Evolutionary conservation across 64 coral and sea anemone genomes (phyloP).

Genomic region (Hydrozoanthus tunicans): DNA sequence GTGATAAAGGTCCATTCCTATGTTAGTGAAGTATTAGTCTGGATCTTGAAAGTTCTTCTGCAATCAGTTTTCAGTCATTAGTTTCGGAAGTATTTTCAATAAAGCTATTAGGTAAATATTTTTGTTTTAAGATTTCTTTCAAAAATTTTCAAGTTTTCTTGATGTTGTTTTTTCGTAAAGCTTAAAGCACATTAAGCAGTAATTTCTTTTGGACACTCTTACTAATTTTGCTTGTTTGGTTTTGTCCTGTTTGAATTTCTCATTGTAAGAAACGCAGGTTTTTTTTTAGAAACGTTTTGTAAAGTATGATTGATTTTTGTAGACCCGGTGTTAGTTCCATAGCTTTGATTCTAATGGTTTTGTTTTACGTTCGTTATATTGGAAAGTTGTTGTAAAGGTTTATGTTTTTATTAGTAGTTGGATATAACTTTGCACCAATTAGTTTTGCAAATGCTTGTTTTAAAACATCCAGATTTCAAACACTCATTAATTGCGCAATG

Average conservation of each 20-base stretch:
- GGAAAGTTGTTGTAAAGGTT: constrained; percentile 15
- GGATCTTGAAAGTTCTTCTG: neutral
- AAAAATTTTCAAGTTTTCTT: constrained; percentile 9
- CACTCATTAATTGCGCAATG: neutral
- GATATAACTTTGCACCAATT: constrained; percentile 1
- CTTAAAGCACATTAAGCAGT: neutral
- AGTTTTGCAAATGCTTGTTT: constrained; percentile 8
- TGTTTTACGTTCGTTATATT: neutral
- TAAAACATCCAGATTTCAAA: constrained; percentile 14
- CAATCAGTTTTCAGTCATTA: constrained; percentile 22
- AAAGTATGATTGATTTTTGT: constrained; percentile 11
- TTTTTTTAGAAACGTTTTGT: constrained; percentile 20
- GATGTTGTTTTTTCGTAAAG: constrained; percentile 1
- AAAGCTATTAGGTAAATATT: neutral
- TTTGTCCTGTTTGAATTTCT: neutral
- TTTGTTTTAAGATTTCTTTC: constrained; percentile 21
- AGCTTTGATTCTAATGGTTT: constrained; percentile 18
- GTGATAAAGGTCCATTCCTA: neutral
- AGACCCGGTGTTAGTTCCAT: neutral
- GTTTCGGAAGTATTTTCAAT: constrained; percentile 41
- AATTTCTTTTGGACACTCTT: constrained; percentile 1
- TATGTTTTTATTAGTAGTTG: constrained; percentile 10
- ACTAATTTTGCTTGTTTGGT: neutral
- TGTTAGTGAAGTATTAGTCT: constrained; percentile 14
- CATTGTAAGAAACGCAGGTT: neutral